Conservation (phyloP, 2,113 vertebrate genomes). For the Miniopterus natalensis region DNA sequence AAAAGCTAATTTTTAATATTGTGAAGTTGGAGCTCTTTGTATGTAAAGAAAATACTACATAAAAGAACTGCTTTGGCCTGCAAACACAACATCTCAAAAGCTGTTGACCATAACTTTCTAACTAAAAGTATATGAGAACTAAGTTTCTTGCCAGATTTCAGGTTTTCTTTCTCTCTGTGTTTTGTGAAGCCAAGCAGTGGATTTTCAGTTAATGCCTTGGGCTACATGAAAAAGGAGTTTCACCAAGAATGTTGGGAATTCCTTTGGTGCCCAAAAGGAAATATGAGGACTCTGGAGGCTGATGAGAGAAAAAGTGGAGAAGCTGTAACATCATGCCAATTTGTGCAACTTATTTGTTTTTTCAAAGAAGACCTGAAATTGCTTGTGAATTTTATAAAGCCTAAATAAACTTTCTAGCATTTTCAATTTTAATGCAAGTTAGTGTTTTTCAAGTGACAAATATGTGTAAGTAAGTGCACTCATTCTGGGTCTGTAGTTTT, state of each 20-base stretch:
- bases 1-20: slow-evolving; percentile 25
- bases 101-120: slow-evolving; percentile 31
- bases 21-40: background rate
- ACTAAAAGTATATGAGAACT: background rate
- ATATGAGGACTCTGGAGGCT: slow-evolving; percentile 79
- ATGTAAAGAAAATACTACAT: background rate
- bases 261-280: slow-evolving; percentile 83
- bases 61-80: slow-evolving; percentile 12
- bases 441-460: background rate
- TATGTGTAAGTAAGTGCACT: background rate
- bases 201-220: slow-evolving; percentile 84
- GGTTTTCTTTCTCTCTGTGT: slow-evolving; percentile 65
- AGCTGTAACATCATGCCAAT: slow-evolving; percentile 41
- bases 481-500: background rate
- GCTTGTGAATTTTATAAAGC: slow-evolving; percentile 46
- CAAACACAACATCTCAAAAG: slow-evolving; percentile 46
- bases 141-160: slow-evolving; percentile 35
- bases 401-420: slow-evolving; percentile 27
- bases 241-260: slow-evolving; percentile 85
- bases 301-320: slow-evolving; percentile 63
- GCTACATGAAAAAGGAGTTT: slow-evolving; percentile 80
- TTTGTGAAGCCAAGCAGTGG: slow-evolving; percentile 64
- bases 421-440: slow-evolving; percentile 26
- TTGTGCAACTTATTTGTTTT: slow-evolving; percentile 60
- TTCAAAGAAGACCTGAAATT: slow-evolving; percentile 43